Conservation (phyloP, 2,888 invertebrate species). For the Beris chalybata region DNA sequence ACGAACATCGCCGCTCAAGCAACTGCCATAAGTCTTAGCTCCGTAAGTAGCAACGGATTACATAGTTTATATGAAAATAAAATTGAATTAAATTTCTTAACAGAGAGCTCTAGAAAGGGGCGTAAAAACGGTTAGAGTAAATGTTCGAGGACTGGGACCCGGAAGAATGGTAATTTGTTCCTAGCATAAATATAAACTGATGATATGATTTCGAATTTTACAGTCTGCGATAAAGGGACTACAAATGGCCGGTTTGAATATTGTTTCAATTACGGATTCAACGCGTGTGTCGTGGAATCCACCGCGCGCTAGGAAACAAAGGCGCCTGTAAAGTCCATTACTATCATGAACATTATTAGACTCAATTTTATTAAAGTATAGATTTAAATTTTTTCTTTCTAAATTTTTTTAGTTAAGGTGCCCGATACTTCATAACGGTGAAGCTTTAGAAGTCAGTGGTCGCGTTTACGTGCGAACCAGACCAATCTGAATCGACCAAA, state of each 20-base stretch:
- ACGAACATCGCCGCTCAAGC: conserved; percentile 97
- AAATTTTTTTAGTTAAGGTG: too few species aligned
- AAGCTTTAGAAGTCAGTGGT: too few species aligned
- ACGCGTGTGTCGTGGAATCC: conserved; percentile 84
- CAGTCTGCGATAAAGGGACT: conserved; percentile 92
- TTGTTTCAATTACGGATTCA: conserved; percentile 90
- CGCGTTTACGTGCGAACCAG: too few species aligned
- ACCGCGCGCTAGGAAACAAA: conserved; percentile 80
- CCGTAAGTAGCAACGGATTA: conserved; percentile 59
- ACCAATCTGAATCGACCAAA: too few species aligned
- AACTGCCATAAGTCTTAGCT: conserved; percentile 78
- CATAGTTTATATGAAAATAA: conserved; percentile 13
- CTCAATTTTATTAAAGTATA: too few species aligned
- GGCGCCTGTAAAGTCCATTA: conserved; percentile 67
- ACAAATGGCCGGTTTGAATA: conserved; percentile 86
- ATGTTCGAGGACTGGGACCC: conserved; percentile 82
- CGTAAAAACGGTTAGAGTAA: conserved; percentile 73
- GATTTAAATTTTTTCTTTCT: too few species aligned
- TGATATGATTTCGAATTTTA: conserved; percentile 46
- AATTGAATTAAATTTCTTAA: conserved; percentile 44
- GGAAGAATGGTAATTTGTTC: conserved; percentile 76
- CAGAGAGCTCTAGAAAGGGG: conserved; percentile 75
- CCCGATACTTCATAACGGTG: too few species aligned
- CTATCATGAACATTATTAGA: too few species aligned
- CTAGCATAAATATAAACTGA: not conserved